phyloP scores from a whole-genome alignment of 2,888 invertebrate genomes.

The Tachina fera region DNA sequence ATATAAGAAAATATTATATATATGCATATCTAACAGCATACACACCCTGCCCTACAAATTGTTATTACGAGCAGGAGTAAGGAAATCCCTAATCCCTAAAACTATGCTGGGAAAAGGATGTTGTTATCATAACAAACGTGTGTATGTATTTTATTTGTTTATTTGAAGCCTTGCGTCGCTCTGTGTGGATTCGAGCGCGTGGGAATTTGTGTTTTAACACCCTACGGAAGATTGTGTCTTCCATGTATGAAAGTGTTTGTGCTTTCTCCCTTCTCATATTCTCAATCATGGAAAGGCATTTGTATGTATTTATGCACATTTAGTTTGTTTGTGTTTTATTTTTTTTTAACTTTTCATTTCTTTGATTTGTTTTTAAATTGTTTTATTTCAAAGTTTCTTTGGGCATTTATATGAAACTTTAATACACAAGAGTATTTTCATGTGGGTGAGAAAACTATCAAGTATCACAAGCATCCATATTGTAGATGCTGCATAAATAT shows the following conservation, averaged over 20 bases:
- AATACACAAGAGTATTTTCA: not conserved
- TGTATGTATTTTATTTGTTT: not conserved
- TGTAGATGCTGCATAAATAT: not conserved
- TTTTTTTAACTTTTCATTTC: slow-evolving; percentile 5
- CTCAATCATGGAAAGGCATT: slow-evolving; percentile 3
- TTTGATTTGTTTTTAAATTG: slow-evolving; percentile 31
- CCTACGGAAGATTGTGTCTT: not conserved
- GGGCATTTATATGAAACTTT: slow-evolving; percentile 10
- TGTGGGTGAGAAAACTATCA: slow-evolving; percentile 4
- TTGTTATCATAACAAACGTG: not conserved
- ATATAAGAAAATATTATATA: not conserved
- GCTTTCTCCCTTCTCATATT: not conserved
- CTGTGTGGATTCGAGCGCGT: not conserved
- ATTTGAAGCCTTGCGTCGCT: not conserved
- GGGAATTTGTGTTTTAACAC: slow-evolving; percentile 26
- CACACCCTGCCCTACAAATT: not conserved
- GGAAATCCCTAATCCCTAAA: slow-evolving; percentile 15
- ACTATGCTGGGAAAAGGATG: slow-evolving; percentile 29
- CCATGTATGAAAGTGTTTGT: not conserved
- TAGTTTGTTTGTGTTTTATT: slow-evolving; percentile 14
- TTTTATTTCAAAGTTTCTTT: slow-evolving; percentile 5
- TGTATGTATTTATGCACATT: slow-evolving; percentile 6
- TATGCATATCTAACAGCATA: slow-evolving; percentile 4
- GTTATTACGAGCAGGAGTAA: not conserved
- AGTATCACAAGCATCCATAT: no score